A percentile compares a stretch with the other conserved stretches of the same genome.
These are phyloP conservation scores for Scylla paramamosain DNA, from an alignment of 1,140 invertebrate species.

Conservation along the genomic window DNA sequence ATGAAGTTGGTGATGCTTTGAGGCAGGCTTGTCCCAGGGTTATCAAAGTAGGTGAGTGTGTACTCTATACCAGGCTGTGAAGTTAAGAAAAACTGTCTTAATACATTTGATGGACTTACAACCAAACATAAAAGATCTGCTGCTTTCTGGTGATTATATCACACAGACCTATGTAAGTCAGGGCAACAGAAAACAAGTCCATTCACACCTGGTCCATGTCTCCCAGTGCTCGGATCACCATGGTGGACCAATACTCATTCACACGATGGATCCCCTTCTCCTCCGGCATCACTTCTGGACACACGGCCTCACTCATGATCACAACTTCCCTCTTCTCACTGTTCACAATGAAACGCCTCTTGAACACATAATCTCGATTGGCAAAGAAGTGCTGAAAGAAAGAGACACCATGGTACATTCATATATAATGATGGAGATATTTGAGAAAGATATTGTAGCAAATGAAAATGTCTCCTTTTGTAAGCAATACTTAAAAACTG, in stretches of 20 bases:
- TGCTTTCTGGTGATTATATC: background rate
- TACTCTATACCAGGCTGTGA: slow-evolving; percentile 87
- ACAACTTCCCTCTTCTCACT: slow-evolving; percentile 79
- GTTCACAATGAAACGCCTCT: slow-evolving; percentile 85
- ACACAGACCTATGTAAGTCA: background rate
- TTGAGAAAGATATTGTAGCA: background rate
- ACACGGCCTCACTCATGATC: slow-evolving; percentile 76
- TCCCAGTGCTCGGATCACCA: slow-evolving; percentile 88
- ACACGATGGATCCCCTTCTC: slow-evolving; percentile 82
- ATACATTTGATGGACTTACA: too few relatives aligned
- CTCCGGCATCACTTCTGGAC: slow-evolving; percentile 70
- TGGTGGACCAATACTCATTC: slow-evolving; percentile 91
- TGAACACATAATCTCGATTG: slow-evolving; percentile 93
- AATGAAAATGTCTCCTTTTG: background rate
- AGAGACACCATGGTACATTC: background rate
- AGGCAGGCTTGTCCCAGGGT: slow-evolving; percentile 88
- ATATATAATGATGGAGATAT: background rate
- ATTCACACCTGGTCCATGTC: slow-evolving; percentile 83
- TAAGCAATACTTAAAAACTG: too few relatives aligned
- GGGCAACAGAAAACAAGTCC: background rate
- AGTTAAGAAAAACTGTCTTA: slow-evolving; percentile 29
- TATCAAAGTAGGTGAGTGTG: slow-evolving; percentile 92
- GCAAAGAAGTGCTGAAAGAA: slow-evolving; percentile 86
- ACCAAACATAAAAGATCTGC: too few relatives aligned
- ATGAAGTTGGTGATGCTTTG: slow-evolving; percentile 86